Evolutionary conservation across 2,888 invertebrate genomes (phyloP).

Genomic region (Torymus texanus): DNA sequence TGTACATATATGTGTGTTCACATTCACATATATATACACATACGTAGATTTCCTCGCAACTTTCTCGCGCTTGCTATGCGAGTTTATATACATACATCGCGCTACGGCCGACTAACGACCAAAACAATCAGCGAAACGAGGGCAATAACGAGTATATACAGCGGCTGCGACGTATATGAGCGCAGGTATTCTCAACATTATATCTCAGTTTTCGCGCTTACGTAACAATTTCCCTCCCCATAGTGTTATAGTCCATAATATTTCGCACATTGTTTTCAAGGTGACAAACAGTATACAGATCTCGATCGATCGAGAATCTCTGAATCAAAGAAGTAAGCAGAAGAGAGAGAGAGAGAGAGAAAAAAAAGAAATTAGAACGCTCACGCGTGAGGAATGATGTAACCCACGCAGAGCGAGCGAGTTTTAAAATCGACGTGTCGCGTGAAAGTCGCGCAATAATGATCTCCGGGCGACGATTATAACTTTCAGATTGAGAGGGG

Average conservation of each 20-base stretch:
- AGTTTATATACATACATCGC: neutral
- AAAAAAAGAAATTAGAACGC: neutral
- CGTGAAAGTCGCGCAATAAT: slow-evolving; percentile 30
- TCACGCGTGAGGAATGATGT: neutral
- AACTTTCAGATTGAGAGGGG: slow-evolving; percentile 31
- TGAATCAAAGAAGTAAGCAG: too few species aligned
- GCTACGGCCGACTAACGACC: slow-evolving; percentile 22
- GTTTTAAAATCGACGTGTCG: slow-evolving; percentile 2
- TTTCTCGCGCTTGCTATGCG: slow-evolving; percentile 12
- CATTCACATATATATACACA: too few species aligned
- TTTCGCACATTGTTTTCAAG: too few species aligned
- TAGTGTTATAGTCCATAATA: too few species aligned
- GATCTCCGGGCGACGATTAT: slow-evolving; percentile 7
- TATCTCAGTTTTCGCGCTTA: slow-evolving; percentile 27
- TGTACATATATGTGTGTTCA: neutral
- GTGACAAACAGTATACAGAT: too few species aligned
- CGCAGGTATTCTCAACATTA: slow-evolving; percentile 4
- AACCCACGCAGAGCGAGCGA: neutral
- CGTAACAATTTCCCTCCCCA: too few species aligned
- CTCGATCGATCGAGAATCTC: too few species aligned
- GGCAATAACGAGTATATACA: slow-evolving; percentile 14
- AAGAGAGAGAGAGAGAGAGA: too few species aligned
- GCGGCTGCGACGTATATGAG: too few species aligned
- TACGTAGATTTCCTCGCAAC: neutral
- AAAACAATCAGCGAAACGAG: slow-evolving; percentile 40